Percentiles rank a stretch among this genome's conserved stretches.
phyloP scores from a whole-genome alignment of 2,888 invertebrate genomes.

The Dryococelus australis region DNA sequence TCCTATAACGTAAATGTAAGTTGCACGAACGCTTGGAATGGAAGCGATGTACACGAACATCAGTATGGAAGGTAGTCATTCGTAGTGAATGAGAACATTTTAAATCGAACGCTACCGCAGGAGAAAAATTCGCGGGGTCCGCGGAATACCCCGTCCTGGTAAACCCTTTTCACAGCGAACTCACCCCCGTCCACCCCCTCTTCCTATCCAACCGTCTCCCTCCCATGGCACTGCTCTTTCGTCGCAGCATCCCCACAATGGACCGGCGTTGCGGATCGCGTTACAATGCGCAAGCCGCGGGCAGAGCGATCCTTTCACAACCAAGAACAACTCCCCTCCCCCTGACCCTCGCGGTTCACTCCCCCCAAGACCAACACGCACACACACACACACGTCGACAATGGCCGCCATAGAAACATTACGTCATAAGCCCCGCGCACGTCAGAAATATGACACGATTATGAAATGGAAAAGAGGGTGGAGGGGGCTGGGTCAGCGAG shows the following conservation, averaged over 20 bases:
- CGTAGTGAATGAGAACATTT: no score
- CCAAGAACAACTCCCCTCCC: no score
- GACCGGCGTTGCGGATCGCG: constrained; percentile 1
- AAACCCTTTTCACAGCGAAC: neutral
- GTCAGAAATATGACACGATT: neutral
- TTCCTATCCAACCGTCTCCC: neutral
- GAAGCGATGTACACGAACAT: no score
- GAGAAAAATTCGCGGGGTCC: no score
- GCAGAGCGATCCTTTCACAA: neutral
- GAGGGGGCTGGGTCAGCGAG: no score
- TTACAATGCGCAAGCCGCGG: neutral
- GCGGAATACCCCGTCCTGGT: neutral
- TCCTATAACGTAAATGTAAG: no score
- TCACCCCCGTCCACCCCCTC: neutral
- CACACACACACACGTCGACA: neutral
- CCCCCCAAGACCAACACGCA: neutral
- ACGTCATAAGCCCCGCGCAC: neutral
- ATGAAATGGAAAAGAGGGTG: neutral
- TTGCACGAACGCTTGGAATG: no score
- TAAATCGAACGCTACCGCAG: no score
- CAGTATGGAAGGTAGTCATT: no score
- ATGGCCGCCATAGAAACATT: neutral
- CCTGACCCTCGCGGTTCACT: no score
- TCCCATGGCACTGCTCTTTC: neutral
- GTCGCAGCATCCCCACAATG: constrained; percentile 7